A percentile compares a stretch with the other conserved stretches of the same genome.
Evolutionary conservation across 2,113 vertebrate genomes (phyloP).

Genomic region (Sus scrofa): DNA sequence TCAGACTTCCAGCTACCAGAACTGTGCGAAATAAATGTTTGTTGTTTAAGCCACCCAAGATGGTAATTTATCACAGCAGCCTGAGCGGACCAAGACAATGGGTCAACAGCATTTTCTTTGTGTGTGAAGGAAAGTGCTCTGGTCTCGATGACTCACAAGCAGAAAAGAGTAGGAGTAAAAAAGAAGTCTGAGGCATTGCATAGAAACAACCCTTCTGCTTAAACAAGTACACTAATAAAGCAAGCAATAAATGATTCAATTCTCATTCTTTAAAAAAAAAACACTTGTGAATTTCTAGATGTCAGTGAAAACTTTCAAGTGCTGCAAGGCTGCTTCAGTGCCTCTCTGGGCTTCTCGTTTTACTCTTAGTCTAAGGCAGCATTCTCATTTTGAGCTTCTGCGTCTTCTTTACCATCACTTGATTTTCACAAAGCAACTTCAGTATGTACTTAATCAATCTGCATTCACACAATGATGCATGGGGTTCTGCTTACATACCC

Average conservation of each 20-base stretch:
- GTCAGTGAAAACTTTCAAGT: neutral
- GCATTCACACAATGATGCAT: neutral
- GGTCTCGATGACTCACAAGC: slow-evolving; percentile 65
- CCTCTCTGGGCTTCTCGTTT: neutral
- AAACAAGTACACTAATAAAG: slow-evolving; percentile 30
- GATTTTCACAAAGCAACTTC: slow-evolving; percentile 55
- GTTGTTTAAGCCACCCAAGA: neutral
- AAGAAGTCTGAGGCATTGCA: neutral
- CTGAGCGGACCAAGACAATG: neutral
- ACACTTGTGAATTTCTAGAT: slow-evolving; percentile 43
- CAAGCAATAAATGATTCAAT: slow-evolving; percentile 48
- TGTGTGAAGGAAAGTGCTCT: neutral
- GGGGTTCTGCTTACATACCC: neutral
- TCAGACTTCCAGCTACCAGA: neutral
- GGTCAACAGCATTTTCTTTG: slow-evolving; percentile 53
- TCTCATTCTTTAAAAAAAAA: slow-evolving; percentile 47
- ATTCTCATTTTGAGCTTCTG: slow-evolving; percentile 39
- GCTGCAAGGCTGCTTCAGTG: neutral
- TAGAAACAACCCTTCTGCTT: slow-evolving; percentile 37
- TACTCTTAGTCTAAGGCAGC: neutral
- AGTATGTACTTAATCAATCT: neutral
- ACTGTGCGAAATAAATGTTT: neutral
- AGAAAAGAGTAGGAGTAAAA: slow-evolving; percentile 50
- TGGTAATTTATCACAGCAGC: neutral
- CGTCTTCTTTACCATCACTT: slow-evolving; percentile 31